phyloP scores from a whole-genome alignment of 1,140 invertebrate species.

The Cydia amplana region DNA sequence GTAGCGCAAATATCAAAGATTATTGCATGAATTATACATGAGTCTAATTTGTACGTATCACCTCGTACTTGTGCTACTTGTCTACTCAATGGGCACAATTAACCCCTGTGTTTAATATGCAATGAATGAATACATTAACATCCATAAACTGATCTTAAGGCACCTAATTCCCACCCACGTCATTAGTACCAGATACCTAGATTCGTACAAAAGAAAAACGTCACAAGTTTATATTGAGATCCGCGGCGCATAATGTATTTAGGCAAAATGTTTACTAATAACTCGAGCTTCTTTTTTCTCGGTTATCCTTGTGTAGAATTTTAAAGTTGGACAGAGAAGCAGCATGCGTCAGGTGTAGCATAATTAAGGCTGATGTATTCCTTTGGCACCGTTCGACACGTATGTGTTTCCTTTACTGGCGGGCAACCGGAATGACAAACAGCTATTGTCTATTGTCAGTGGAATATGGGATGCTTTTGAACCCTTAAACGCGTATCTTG shows the following conservation, averaged over 20 bases:
- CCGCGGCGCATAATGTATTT: neutral
- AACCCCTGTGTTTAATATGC: slow-evolving; percentile 18
- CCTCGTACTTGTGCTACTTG: neutral
- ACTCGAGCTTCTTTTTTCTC: neutral
- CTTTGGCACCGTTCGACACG: slow-evolving; percentile 31
- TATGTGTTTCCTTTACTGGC: slow-evolving; percentile 41
- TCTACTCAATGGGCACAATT: slow-evolving; percentile 26
- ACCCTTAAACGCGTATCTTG: slow-evolving; percentile 14
- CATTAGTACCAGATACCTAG: slow-evolving; percentile 17
- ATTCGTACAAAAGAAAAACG: slow-evolving; percentile 8
- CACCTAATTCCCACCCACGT: slow-evolving; percentile 29
- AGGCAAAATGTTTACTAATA: neutral
- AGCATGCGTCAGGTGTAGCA: slow-evolving; percentile 27
- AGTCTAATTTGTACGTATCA: neutral
- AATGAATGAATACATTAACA: slow-evolving; percentile 28
- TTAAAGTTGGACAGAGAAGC: slow-evolving; percentile 9
- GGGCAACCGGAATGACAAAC: slow-evolving; percentile 56
- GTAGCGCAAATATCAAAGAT: neutral
- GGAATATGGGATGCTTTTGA: slow-evolving; percentile 33
- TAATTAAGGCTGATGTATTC: slow-evolving; percentile 31
- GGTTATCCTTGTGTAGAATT: neutral
- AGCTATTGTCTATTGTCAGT: slow-evolving; percentile 55
- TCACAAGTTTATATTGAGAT: neutral
- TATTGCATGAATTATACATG: neutral
- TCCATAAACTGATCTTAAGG: slow-evolving; percentile 12